Base-by-base conservation (phyloP, 2,797 vertebrate species). In the Acipenser oxyrinchus region DNA sequence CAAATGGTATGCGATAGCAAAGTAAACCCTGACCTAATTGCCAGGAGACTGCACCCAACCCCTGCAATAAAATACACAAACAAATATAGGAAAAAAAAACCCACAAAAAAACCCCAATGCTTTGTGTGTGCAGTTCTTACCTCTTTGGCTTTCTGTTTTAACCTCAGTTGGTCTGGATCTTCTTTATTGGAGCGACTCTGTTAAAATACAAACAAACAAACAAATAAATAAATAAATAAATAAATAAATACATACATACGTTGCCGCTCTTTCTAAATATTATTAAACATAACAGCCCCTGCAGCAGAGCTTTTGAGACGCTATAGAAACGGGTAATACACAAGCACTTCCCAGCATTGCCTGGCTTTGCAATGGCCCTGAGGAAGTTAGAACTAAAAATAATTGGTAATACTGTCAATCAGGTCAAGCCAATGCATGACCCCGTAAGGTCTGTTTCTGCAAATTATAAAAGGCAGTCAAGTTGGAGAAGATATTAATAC, bases 11-110 rank as follows among this genome's bases (percentile, higher is more conserved):
- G 91, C 92, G 92, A 89, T 89, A 90, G 85, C 87, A 90, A 92
- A 92, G 92, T 89, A 94, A 95, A 94, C 91, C 91, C 92, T 95
- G 93, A 95, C 93, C 93, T 93, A 93, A 89, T 89, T 94, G 92
- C 91, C 92, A 85, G 86, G 90, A 89, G 87, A 90, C 85, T 83
- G 73, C 82, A 84, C 84, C 82, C 84, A 87, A 83, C 81, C 78
- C 75, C 80, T 80, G 74, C 73, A 64, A 77, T 84, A 37, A 82
- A 78, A 79, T 82, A 81, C 79, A 65, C 79, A 83, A 84, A 84
- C 77, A 84, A 87, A 86, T 85, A 80, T 86, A 83, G 81, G 85
- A 79, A 86, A 86, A 82, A 73, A 86, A 84, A 83, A 79, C n/a
- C n/a, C 77, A 64, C 70, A 37, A 37, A 37, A 37, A 37, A 37